phyloP scores from a whole-genome alignment of 2,113 vertebrate genomes.

The Geococcyx californianus region DNA sequence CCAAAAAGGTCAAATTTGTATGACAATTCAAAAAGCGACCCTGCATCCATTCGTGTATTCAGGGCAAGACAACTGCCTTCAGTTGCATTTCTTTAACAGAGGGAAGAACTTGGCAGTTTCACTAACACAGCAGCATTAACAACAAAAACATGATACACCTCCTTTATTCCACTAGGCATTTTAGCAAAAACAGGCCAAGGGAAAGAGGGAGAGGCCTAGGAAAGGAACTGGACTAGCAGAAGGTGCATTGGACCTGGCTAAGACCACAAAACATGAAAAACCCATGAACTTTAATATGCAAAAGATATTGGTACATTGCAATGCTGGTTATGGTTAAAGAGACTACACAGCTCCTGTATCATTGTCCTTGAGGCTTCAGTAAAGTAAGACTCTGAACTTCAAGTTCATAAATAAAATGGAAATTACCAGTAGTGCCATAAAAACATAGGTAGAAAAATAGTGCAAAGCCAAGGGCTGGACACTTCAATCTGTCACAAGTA shows the following conservation, averaged over 20 bases:
- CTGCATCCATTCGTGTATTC: neutral
- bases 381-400: neutral
- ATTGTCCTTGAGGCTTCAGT: neutral
- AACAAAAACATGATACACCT: neutral
- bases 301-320: neutral
- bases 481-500: constrained; percentile 34
- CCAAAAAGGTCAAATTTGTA: neutral
- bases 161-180: neutral
- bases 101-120: neutral
- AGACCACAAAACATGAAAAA: neutral
- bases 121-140: neutral
- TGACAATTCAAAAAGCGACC: neutral
- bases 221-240: neutral
- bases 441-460: constrained; percentile 50
- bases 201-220: neutral
- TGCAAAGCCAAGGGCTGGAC: constrained; percentile 54
- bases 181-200: neutral
- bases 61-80: neutral
- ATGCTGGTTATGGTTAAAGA: neutral
- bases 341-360: neutral
- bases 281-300: neutral
- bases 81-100: neutral
- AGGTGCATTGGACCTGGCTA: neutral
- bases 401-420: constrained; percentile 33
- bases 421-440: constrained; percentile 43